A percentile compares a stretch with the other conserved stretches of the same genome.
Evolutionary conservation across 2,888 invertebrate genomes (phyloP).

Genomic region (Drosophila cognata): DNA sequence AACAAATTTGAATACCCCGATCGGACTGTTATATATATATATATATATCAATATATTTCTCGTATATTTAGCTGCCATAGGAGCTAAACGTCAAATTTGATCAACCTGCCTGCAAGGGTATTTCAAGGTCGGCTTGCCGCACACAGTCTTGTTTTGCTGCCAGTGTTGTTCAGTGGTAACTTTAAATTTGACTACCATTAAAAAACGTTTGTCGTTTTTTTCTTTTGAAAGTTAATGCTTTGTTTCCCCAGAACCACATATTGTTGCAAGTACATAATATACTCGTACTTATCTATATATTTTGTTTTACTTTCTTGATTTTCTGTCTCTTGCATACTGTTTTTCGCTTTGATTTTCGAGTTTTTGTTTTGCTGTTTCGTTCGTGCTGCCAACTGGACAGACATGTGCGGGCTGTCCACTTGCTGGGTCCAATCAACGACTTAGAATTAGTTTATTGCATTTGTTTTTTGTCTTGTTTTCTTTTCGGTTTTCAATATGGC

Average conservation of each 20-base stretch:
- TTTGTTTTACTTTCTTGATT: slow-evolving; percentile 29
- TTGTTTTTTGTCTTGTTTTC: slow-evolving; percentile 17
- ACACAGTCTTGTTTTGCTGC: neutral
- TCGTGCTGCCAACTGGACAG: slow-evolving; percentile 26
- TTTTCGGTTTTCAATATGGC: slow-evolving; percentile 15
- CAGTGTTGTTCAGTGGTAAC: slow-evolving; percentile 32
- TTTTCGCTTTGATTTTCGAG: slow-evolving; percentile 57
- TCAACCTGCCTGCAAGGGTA: slow-evolving; percentile 29
- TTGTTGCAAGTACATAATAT: slow-evolving; percentile 29
- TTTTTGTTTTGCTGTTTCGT: slow-evolving; percentile 36
- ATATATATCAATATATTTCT: neutral
- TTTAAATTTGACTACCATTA: slow-evolving; percentile 62
- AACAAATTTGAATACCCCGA: neutral
- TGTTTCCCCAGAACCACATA: slow-evolving; percentile 78
- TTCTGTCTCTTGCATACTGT: slow-evolving; percentile 20
- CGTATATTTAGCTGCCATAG: slow-evolving; percentile 15
- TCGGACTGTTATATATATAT: slow-evolving; percentile 2
- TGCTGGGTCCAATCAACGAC: slow-evolving; percentile 37
- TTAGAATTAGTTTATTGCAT: slow-evolving; percentile 64
- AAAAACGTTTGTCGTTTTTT: slow-evolving; percentile 37
- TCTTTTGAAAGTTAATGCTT: slow-evolving; percentile 61
- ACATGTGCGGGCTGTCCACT: slow-evolving; percentile 38
- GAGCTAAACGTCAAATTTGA: slow-evolving; percentile 4
- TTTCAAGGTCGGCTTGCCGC: slow-evolving; percentile 33
- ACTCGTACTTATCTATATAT: slow-evolving; percentile 12